Evolutionary conservation across 2,113 vertebrate genomes (phyloP), one percentile per base, ranked within the genome.

Genomic region (Urocynchramus pylzowi): DNA sequence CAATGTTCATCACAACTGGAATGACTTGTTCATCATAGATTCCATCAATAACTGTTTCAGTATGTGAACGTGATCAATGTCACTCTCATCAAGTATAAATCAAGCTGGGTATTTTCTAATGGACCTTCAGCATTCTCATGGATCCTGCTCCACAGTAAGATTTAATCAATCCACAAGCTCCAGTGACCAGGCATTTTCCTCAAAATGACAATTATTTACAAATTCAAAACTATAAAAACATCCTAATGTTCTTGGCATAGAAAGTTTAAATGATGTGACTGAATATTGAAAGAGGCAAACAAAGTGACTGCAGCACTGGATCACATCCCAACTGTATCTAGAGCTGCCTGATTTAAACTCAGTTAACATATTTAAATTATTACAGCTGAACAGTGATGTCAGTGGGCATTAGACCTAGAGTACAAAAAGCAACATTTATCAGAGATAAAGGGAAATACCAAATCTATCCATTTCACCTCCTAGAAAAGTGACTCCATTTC

Each of bases 11-110:
- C 94, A 93, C 92, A 86, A 96, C 63, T 61, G 64, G 69, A 93
- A 89, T 82, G 96, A 97, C 81, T 91, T 95, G 79, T 54, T 97
- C 87, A 95, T 97, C 88, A 96, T 33, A 95, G 64, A 78, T 65
- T 81, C 85, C 76, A 95, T 94, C 91, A 97, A 90, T 97, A 95
- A 97, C 94, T 90, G 94, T 88, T 97, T 94, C 89, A 87, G 74
- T 83, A 49, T 91, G 77, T 84, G 90, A 77, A 94, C 6, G 89
- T 86, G 91, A 97, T 89, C 89, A 95, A 86, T 97, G 90, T 33
- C 31, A 23, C 57, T 81, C 78, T 79, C 70, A 87, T 71, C 68
- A 86, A 90, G 76, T 7, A 84, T 64, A 83, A 95, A 91, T 82
- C 61, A 75, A 94, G 71, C 71, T 73, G 28, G 53, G 73, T 84